Percentiles rank a stretch among this genome's conserved stretches.
phyloP scores from a whole-genome alignment of 2,113 vertebrate species.

The Salminus brasiliensis region DNA sequence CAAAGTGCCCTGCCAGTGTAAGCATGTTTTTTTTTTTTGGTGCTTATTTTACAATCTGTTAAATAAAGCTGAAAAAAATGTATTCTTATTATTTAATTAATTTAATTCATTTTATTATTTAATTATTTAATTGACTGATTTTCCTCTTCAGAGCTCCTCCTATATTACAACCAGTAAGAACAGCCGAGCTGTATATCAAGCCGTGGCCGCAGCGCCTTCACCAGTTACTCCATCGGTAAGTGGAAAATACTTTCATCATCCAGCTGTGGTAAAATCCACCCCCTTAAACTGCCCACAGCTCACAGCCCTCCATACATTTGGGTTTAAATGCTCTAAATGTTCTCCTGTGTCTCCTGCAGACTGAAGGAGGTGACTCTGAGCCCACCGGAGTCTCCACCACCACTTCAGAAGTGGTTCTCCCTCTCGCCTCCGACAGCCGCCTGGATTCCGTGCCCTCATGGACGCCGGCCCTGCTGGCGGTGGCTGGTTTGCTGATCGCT shows the following conservation, averaged over 20 bases:
- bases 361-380: slow-evolving; percentile 63
- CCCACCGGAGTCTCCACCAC: background rate
- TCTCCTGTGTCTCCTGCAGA: slow-evolving; percentile 75
- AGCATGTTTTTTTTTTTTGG: background rate
- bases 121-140: background rate
- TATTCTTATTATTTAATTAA: too few species aligned
- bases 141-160: background rate
- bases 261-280: background rate
- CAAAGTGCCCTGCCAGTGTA: slow-evolving; percentile 87
- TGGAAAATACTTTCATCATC: background rate
- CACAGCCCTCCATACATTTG: too few species aligned
- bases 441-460: slow-evolving; percentile 67
- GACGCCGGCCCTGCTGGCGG: slow-evolving; percentile 74
- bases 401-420: slow-evolving; percentile 19
- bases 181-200: background rate
- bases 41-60: background rate
- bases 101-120: too few species aligned
- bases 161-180: slow-evolving; percentile 11
- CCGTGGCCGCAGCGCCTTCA: background rate
- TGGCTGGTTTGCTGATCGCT: slow-evolving; percentile 73
- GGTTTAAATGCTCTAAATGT: too few species aligned
- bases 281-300: too few species aligned
- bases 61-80: too few species aligned
- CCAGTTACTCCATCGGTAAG: background rate
- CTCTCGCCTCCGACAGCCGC: slow-evolving; percentile 30